Conservation (phyloP, 2,797 vertebrate species). For the Bucorvus abyssinicus region DNA sequence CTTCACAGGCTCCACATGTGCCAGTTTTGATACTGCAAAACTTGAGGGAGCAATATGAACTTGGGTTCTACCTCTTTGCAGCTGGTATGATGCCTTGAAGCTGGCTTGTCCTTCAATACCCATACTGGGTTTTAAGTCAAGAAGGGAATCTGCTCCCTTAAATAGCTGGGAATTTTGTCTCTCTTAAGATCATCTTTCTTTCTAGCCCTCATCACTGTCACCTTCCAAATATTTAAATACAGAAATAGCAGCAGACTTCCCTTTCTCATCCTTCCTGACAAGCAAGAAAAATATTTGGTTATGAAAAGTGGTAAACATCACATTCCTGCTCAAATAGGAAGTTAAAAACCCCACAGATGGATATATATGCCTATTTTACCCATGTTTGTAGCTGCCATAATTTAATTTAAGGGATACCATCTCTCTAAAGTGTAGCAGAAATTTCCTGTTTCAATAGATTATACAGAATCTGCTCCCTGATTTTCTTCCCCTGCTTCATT, state of each 20-base stretch:
- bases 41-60: neutral
- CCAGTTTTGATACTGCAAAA: neutral
- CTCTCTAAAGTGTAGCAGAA: neutral
- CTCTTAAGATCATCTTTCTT: slow-evolving; percentile 8
- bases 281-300: slow-evolving; percentile 1
- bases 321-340: slow-evolving; percentile 16
- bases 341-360: neutral
- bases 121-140: neutral
- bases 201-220: neutral
- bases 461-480: neutral
- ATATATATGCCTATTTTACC: neutral
- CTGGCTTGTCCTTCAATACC: neutral
- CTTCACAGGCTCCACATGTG: neutral
- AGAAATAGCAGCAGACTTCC: slow-evolving; percentile 24
- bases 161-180: slow-evolving; percentile 39
- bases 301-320: slow-evolving; percentile 25
- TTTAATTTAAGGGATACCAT: neutral
- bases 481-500: neutral
- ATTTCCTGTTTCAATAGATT: neutral
- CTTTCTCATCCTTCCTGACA: neutral
- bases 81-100: neutral
- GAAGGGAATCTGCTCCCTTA: neutral
- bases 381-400: neutral
- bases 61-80: neutral
- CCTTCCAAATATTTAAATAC: slow-evolving; percentile 50